These are phyloP conservation scores for Aleiodes alternator DNA, from an alignment of 2,888 invertebrate genomes.

Conservation along the genomic window DNA sequence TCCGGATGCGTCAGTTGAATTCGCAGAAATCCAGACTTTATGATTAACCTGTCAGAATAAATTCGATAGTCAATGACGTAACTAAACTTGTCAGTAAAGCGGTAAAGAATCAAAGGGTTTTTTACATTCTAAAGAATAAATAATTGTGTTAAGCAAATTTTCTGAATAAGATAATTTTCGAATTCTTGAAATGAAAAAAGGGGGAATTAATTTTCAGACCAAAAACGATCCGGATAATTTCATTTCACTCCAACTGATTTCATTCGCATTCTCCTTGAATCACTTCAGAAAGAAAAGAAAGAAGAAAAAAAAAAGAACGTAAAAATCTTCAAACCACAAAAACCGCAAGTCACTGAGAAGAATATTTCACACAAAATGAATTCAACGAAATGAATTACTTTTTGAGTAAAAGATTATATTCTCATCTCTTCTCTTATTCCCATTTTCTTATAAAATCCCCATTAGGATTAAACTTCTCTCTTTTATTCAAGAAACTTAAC, in stretches of 20 bases:
- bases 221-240: too few relatives aligned
- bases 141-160: too few relatives aligned
- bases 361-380: conserved; percentile 11
- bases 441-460: conserved; percentile 12
- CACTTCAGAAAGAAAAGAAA: not conserved
- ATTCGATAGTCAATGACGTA: conserved; percentile 3
- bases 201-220: too few relatives aligned
- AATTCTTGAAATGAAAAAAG: too few relatives aligned
- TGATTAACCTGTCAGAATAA: conserved; percentile 26
- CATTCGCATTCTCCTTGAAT: not conserved
- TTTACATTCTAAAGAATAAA: too few relatives aligned
- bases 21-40: conserved; percentile 23
- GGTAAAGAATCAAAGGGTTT: too few relatives aligned
- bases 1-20: conserved; percentile 29
- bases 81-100: too few relatives aligned
- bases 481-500: conserved; percentile 11
- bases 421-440: conserved; percentile 1
- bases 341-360: conserved; percentile 6
- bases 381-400: conserved; percentile 19
- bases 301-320: not conserved
- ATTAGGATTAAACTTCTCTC: conserved; percentile 16
- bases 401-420: conserved; percentile 20
- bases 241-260: not conserved
- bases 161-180: too few relatives aligned
- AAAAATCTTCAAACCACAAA: conserved; percentile 4